Evolutionary conservation across 2,888 invertebrate genomes (phyloP).

Genomic region (Cantharis flavilabris): DNA sequence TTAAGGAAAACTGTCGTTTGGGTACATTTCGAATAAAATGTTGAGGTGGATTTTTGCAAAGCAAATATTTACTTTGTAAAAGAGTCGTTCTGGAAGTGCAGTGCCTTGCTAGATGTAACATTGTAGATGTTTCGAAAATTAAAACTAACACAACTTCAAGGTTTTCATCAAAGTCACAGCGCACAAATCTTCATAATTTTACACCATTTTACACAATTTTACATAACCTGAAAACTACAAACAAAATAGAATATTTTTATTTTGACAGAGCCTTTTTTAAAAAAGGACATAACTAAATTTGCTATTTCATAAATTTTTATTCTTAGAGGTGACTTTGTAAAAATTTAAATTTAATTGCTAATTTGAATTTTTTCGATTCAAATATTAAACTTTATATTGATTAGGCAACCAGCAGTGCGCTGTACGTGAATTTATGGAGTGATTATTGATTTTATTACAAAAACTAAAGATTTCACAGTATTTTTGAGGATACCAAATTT

Average conservation of each 20-base stretch:
- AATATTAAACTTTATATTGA: neutral
- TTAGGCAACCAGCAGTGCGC: no score
- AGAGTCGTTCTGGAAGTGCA: constrained; percentile 36
- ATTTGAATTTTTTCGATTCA: neutral
- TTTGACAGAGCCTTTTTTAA: no score
- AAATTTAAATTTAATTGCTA: neutral
- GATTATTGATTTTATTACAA: no score
- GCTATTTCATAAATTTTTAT: no score
- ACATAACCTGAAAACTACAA: neutral
- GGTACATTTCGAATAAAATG: constrained; percentile 28
- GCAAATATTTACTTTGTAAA: constrained; percentile 33
- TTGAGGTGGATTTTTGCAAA: constrained; percentile 27
- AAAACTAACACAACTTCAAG: neutral
- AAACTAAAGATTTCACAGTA: no score
- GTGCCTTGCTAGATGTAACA: constrained; percentile 41
- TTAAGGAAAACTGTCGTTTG: constrained; percentile 32
- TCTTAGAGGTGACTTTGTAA: no score
- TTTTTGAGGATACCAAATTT: no score
- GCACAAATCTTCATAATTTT: neutral
- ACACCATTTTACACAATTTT: no score
- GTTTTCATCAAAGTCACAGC: neutral
- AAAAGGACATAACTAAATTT: no score
- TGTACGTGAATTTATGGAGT: no score
- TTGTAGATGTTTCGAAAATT: constrained; percentile 21
- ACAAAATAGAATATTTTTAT: neutral